A percentile compares a stretch with the other conserved stretches of the same genome.
These are phyloP conservation scores for Pectinophora gossypiella DNA, from an alignment of 1,140 invertebrate species.

Conservation along the genomic window DNA sequence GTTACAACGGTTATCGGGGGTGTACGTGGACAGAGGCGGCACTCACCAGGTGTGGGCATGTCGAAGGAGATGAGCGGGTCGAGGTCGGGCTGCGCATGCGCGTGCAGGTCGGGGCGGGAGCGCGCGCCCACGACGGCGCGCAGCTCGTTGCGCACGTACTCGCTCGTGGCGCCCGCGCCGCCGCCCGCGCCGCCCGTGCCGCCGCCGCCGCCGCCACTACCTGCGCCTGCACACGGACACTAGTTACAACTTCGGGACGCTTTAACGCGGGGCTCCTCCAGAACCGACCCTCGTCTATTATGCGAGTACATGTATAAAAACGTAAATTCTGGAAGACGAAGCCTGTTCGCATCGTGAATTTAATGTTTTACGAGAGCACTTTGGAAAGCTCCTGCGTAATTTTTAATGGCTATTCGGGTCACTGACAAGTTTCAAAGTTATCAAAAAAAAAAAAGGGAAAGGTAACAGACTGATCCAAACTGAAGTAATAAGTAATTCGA, in stretches of 20 bases:
- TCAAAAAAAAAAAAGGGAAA: too few relatives aligned
- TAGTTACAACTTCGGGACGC: background rate
- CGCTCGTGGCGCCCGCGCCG: conserved; percentile 76
- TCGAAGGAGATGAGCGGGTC: conserved; percentile 83
- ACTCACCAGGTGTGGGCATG: conserved; percentile 78
- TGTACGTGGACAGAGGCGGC: background rate
- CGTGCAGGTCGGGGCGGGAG: conserved; percentile 50
- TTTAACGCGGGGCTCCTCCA: too few relatives aligned
- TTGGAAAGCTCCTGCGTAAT: too few relatives aligned
- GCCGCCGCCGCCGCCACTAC: conserved; percentile 11
- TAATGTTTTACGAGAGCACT: too few relatives aligned
- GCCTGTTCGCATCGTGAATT: too few relatives aligned
- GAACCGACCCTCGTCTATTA: too few relatives aligned
- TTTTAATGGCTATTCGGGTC: too few relatives aligned
- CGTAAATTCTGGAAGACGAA: too few relatives aligned
- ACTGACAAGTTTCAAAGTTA: too few relatives aligned
- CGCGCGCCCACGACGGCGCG: conserved; percentile 90
- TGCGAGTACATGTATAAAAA: too few relatives aligned
- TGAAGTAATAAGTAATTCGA: background rate
- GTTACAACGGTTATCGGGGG: background rate
- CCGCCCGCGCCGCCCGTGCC: conserved; percentile 26
- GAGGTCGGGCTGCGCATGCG: conserved; percentile 74
- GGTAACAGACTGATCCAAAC: conserved; percentile 39
- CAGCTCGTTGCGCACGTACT: conserved; percentile 93
- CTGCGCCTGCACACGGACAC: background rate